Conservation (phyloP, 1,140 invertebrate genomes). For the Sogatella furcifera region DNA sequence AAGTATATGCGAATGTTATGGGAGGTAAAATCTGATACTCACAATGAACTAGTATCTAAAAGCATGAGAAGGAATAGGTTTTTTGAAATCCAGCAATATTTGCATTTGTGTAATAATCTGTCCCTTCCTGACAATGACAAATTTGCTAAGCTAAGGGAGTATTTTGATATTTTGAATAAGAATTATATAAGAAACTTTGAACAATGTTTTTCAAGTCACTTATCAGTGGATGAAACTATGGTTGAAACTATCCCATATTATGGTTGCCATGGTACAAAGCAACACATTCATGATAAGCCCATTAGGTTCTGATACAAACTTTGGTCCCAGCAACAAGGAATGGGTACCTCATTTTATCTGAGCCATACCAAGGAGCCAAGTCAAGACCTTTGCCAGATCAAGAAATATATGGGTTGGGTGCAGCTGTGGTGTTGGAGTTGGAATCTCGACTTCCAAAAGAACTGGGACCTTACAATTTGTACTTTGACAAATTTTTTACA, state of each 20-base stretch:
- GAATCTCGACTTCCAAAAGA: conserved; percentile 2
- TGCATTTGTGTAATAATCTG: conserved; percentile 27
- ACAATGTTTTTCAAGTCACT: conserved; percentile 29
- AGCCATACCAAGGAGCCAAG: too few species aligned
- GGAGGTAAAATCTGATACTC: conserved; percentile 15
- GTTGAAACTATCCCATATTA: conserved; percentile 39
- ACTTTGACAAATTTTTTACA: conserved; percentile 11
- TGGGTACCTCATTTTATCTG: not conserved
- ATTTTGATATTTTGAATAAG: conserved; percentile 23
- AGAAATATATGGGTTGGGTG: not conserved
- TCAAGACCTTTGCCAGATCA: too few species aligned
- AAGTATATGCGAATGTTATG: not conserved
- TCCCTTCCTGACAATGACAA: conserved; percentile 26
- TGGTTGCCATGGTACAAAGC: conserved; percentile 36
- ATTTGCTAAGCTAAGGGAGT: conserved; percentile 26
- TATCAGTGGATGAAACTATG: conserved; percentile 39
- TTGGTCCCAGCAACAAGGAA: conserved; percentile 23
- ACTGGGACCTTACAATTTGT: conserved; percentile 1
- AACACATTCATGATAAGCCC: conserved; percentile 36
- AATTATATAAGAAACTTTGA: conserved; percentile 29
- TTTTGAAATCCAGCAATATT: conserved; percentile 20
- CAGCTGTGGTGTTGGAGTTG: conserved; percentile 2
- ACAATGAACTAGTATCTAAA: conserved; percentile 18
- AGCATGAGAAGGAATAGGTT: conserved; percentile 20
- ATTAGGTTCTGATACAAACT: conserved; percentile 37